Evolutionary conservation across 2,113 vertebrate genomes (phyloP), one percentile per base, ranked within the genome.

Genomic region (Tragelaphus imberbis): DNA sequence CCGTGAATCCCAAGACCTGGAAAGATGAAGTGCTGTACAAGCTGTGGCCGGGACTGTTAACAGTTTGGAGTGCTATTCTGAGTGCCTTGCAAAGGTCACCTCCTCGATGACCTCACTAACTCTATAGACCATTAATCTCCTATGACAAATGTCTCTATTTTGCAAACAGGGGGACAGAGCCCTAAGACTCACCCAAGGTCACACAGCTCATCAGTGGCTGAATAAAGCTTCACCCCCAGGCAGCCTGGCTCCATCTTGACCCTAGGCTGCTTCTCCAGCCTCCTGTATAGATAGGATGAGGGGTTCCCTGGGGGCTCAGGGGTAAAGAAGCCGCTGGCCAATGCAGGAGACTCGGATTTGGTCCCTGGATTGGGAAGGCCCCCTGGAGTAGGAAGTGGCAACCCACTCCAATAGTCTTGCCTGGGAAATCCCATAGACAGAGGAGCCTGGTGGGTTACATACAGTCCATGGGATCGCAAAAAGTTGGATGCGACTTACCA

Each of bases 51-150:
- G 6, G 15, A 7, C 2, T 0, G 5, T 27, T 30, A 11, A 1
- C 0, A 7, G 90, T 7, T 5, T 4, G 2, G 30, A 4, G 16
- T 0, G 2, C 30, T 17, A 14, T 23, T 16, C 63, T 1, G 19
- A 58, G 87, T 1, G 28, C 15, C 86, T 25, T 5, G 56, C 2
- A 3, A 33, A 53, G 5, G 36, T 49, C 2, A 1, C 65, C 75
- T 61, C 44, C 14, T 14, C 2, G 51, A 40, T 1, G 44, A 6
- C 55, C 13, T 68, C 25, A 2, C 21, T 15, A 1, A 1, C 2
- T 14, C 79, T 2, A 4, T 3, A 63, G 88, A 36, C 2, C 5
- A 2, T 3, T 17, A 2, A 27, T 47, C 90, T 23, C 4, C 80
- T 17, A 0, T 40, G 5, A 4, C 28, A 36, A 13, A 3, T 9